Conservation (phyloP, 2,888 invertebrate genomes). For the Phytoseiulus persimilis region DNA sequence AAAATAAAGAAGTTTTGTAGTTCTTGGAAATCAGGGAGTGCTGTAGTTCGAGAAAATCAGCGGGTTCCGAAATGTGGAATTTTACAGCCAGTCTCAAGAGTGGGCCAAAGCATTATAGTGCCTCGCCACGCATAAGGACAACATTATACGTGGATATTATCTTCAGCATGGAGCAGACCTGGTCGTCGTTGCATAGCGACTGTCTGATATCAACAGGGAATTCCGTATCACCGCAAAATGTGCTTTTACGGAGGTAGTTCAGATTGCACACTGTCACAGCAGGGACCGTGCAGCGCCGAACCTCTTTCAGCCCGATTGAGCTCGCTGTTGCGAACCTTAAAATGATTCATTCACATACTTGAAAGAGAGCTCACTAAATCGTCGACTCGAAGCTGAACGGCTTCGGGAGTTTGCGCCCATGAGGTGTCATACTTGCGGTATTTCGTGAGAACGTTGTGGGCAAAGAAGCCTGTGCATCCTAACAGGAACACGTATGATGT, state of each 20-base stretch:
- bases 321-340: not conserved
- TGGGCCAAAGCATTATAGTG: too few relatives aligned
- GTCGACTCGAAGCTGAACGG: not conserved
- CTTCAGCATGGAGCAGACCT: too few relatives aligned
- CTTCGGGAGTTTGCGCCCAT: not conserved
- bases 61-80: too few relatives aligned
- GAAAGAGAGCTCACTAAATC: not conserved
- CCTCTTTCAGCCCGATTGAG: not conserved
- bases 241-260: not conserved
- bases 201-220: not conserved
- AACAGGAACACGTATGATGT: not conserved
- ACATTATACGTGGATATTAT: too few relatives aligned
- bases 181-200: not conserved
- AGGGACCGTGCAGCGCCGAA: not conserved
- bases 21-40: not conserved
- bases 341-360: not conserved
- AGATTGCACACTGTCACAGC: constrained; percentile 7
- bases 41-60: too few relatives aligned
- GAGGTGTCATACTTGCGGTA: not conserved
- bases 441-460: not conserved
- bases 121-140: too few relatives aligned
- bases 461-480: not conserved
- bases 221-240: not conserved
- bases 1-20: not conserved
- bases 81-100: too few relatives aligned